Conservation (phyloP, 2,888 invertebrate species). For the Stomorhina lunata region DNA sequence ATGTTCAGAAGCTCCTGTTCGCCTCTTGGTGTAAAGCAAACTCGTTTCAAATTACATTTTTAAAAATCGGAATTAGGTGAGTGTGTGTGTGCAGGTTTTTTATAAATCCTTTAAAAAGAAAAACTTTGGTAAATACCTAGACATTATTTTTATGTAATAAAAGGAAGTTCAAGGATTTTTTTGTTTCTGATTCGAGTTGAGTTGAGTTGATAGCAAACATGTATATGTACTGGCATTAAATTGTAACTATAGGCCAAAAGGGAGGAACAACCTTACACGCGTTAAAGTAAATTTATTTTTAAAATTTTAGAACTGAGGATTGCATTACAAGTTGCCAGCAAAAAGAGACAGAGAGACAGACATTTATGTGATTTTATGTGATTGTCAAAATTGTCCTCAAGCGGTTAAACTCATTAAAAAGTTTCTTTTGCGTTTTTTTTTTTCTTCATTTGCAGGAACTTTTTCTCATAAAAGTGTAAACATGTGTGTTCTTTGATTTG, state of each 20-base stretch:
- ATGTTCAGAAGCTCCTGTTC: neutral
- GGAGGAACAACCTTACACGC: neutral
- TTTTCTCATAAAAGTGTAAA: constrained; percentile 20
- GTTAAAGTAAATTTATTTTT: too few species aligned
- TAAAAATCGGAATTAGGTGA: neutral
- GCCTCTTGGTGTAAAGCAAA: neutral
- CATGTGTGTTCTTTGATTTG: constrained; percentile 19
- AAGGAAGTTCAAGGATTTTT: constrained; percentile 14
- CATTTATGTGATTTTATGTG: constrained; percentile 6
- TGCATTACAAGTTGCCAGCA: neutral
- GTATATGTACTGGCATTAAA: neutral
- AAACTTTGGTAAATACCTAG: neutral
- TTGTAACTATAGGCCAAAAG: neutral
- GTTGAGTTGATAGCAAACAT: neutral
- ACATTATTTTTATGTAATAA: neutral
- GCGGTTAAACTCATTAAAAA: constrained; percentile 66
- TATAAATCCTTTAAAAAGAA: neutral
- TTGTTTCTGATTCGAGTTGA: too few species aligned
- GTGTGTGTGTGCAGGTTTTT: neutral
- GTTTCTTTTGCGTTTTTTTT: constrained; percentile 29
- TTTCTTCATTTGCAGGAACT: neutral
- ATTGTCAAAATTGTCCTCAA: constrained; percentile 47
- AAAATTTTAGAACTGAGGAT: too few species aligned
- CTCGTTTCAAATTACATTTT: neutral
- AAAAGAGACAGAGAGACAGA: neutral